These are phyloP conservation scores for Baccha elongata DNA, from an alignment of 2,888 invertebrate species.

Conservation along the genomic window DNA sequence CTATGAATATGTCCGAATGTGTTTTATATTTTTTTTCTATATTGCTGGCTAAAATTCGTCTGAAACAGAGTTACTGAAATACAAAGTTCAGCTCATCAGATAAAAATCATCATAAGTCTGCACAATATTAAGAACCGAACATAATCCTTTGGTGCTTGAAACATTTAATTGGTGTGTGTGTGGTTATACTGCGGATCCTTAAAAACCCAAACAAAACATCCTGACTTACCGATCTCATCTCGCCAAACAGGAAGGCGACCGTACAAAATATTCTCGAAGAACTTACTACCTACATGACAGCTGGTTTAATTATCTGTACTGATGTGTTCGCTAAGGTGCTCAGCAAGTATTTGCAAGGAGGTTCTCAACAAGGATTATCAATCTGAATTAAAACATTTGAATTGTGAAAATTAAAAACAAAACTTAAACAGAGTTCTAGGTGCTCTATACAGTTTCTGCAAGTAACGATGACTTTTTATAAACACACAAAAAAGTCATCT, in stretches of 20 bases:
- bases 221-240: not conserved
- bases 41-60: too few relatives aligned
- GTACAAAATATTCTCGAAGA: not conserved
- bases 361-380: constrained; percentile 46
- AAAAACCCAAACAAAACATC: constrained; percentile 17
- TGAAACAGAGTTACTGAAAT: not conserved
- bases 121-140: constrained; percentile 18
- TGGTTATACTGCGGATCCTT: constrained; percentile 4
- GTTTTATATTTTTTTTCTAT: too few relatives aligned
- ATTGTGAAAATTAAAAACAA: constrained; percentile 19
- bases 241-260: constrained; percentile 1
- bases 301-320: constrained; percentile 12
- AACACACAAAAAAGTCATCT: constrained; percentile 14
- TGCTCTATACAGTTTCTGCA: constrained; percentile 9
- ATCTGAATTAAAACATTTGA: constrained; percentile 62
- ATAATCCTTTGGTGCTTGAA: constrained; percentile 11
- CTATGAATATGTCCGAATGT: too few relatives aligned
- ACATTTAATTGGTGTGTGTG: constrained; percentile 3
- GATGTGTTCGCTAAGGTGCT: constrained; percentile 20
- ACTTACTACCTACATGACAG: not conserved
- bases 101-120: not conserved
- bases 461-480: constrained; percentile 43
- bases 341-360: constrained; percentile 13
- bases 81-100: not conserved
- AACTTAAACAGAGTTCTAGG: constrained; percentile 9